Evolutionary conservation across 2,797 vertebrate species (phyloP).

Genomic region (Syngnathus acus): DNA sequence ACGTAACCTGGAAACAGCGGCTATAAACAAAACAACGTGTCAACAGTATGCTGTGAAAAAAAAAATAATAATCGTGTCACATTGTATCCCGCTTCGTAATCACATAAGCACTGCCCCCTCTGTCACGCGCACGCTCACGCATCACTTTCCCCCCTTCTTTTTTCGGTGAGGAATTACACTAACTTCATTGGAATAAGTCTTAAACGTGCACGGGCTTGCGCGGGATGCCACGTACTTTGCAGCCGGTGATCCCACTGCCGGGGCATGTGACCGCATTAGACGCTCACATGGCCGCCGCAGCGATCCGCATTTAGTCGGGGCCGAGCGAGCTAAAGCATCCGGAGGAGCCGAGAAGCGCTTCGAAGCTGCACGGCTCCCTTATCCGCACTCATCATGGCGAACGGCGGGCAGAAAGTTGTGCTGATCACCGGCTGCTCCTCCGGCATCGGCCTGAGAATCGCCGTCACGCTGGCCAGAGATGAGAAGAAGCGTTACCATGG

Average conservation of each 20-base stretch:
- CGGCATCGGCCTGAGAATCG: conserved; percentile 85
- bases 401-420: conserved; percentile 75
- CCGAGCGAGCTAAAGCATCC: conserved; percentile 53
- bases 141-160: background rate
- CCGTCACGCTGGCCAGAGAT: conserved; percentile 81
- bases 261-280: conserved; percentile 72
- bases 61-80: background rate
- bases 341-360: conserved; percentile 52
- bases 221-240: background rate
- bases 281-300: conserved; percentile 65
- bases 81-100: conserved; percentile 48
- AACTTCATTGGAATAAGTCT: background rate
- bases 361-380: conserved; percentile 38
- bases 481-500: conserved; percentile 82
- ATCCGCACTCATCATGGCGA: conserved; percentile 75
- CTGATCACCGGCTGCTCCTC: conserved; percentile 93
- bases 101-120: conserved; percentile 56
- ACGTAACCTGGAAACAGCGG: background rate
- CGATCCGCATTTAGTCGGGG: conserved; percentile 69
- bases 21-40: conserved; percentile 12
- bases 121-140: conserved; percentile 34
- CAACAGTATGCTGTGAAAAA: background rate
- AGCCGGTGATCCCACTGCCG: background rate
- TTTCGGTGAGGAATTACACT: background rate
- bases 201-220: background rate